Evolutionary conservation across 1,140 invertebrate species (phyloP).

Genomic region (Leptopilina boulardi): DNA sequence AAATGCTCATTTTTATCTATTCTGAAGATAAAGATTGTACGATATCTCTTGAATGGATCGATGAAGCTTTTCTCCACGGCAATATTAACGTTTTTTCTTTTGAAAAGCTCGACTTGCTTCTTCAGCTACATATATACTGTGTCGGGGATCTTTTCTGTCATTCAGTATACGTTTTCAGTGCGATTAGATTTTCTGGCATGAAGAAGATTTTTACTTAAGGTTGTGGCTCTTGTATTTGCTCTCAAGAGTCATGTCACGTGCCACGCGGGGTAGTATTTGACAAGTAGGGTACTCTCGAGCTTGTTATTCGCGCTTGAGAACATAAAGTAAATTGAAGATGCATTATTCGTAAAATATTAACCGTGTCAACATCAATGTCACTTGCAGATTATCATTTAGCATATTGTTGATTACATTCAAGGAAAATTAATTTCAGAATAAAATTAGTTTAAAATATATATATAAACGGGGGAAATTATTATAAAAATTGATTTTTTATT

Average conservation of each 20-base stretch:
- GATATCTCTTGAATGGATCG: slow-evolving; percentile 5
- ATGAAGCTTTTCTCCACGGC: slow-evolving; percentile 17
- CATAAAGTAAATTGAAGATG: slow-evolving; percentile 31
- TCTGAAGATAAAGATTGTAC: not conserved
- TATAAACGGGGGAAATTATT: no score
- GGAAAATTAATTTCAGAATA: not conserved
- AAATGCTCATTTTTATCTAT: not conserved
- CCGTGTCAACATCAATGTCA: slow-evolving; percentile 4
- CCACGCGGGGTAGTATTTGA: slow-evolving; percentile 52
- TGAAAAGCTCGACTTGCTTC: not conserved
- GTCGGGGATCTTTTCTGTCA: slow-evolving; percentile 36
- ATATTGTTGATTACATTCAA: not conserved
- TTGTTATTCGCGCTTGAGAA: slow-evolving; percentile 28
- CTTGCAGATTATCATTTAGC: slow-evolving; percentile 1
- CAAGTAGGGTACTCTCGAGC: slow-evolving; percentile 37
- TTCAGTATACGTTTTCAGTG: slow-evolving; percentile 49
- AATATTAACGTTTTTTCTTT: slow-evolving; percentile 32
- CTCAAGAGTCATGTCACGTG: slow-evolving; percentile 49
- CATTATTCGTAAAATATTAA: slow-evolving; percentile 31
- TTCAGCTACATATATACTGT: no score
- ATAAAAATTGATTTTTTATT: no score
- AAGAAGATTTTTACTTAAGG: slow-evolving; percentile 51
- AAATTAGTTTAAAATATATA: no score
- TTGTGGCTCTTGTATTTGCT: slow-evolving; percentile 42
- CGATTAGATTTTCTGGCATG: slow-evolving; percentile 53